Evolutionary conservation across 2,113 vertebrate genomes (phyloP).

Genomic region (human (Homo sapiens)): GRCh38 chr18:37711001-37711500

Average conservation of each 20-base stretch:
- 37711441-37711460: not conserved
- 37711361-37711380: not conserved
- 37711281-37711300: not conserved
- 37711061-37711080: not conserved
- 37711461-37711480: not conserved
- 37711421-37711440: not conserved
- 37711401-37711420: not conserved
- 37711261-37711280: not conserved
- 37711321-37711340: not conserved
- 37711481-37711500: not conserved
- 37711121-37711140: not conserved
- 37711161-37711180: not conserved
- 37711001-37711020: not conserved
- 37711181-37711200: not conserved
- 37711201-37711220: not conserved
- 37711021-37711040: not conserved
- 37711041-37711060: not conserved
- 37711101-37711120: not conserved
- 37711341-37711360: not conserved
- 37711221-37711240: not conserved
- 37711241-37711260: not conserved
- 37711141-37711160: not conserved
- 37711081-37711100: not conserved
- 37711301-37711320: not conserved
- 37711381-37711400: not conserved